Base-by-base conservation (phyloP, 2,113 vertebrate genomes). In the Psophia crepitans region DNA sequence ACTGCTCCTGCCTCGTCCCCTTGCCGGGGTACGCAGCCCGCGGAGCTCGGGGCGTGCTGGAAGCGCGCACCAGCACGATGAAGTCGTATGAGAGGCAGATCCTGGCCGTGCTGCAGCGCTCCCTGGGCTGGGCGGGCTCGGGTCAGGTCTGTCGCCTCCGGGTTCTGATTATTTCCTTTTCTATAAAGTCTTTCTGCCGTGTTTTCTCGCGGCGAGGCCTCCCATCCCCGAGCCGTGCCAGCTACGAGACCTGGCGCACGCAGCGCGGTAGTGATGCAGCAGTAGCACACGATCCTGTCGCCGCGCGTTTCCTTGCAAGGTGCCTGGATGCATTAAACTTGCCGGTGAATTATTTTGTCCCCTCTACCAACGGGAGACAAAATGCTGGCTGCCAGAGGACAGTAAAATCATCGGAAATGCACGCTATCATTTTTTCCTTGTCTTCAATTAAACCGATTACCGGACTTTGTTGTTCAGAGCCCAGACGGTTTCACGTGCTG, bases 401-500 rank as follows among this genome's bases (percentile, higher is more conserved):
- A 11, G 92, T 19, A 24, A 81, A 64, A 49, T 43, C 39, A 27
- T 95, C 90, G 82, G 57, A 54, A 90, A 65, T 4, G 17, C 65
- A 70, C 21, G 2, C 82, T 79, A 26, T 91, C 46, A 48, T 96
- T 94, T 93, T 94, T 81, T 95, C 69, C 92, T 92, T 91, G 90
- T 93, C 92, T 94, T 71, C 93, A 93, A 71, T 97, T 96, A 94
- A 95, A 49, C 64, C 89, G 81, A 95, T 97, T 53, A 92, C 23
- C 91, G 43, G 87, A 33, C 89, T 94, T 95, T 95, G 89, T 89
- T 87, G 63, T 61, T 56, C 5, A 0, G 10, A 24, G 80, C 66
- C 76, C 71, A 24, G 91, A 18, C 51, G 12, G 1, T 78, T 92
- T 49, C 76, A 4, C 48, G 1, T 13, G 84, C 87, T 87, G 96